Evolutionary conservation across 2,888 invertebrate genomes (phyloP).

Genomic region (Temnothorax rugatulus): DNA sequence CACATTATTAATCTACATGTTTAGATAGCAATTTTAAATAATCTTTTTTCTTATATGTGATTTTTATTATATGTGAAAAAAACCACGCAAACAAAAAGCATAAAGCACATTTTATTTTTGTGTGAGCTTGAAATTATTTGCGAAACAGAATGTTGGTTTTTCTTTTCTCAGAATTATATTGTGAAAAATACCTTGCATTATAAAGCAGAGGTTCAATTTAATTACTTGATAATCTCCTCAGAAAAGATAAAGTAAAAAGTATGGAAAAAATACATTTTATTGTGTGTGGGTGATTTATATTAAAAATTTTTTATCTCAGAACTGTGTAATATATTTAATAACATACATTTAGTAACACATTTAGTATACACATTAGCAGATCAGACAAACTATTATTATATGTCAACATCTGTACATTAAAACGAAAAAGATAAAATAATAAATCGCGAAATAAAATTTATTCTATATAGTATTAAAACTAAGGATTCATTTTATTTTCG

Average conservation of each 20-base stretch:
- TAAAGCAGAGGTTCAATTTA: neutral
- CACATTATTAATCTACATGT: neutral
- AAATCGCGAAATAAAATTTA: neutral
- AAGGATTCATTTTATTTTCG: neutral
- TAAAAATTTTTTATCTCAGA: neutral
- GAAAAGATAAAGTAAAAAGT: neutral
- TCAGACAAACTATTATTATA: neutral
- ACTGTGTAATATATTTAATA: neutral
- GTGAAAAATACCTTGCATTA: neutral
- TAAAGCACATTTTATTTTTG: neutral
- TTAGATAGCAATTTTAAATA: neutral
- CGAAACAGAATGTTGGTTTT: neutral
- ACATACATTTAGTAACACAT: neutral
- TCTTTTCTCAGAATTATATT: conserved; percentile 2
- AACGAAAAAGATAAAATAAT: neutral
- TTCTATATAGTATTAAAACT: neutral
- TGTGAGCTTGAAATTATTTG: neutral
- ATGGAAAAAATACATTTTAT: neutral
- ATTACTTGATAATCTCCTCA: neutral
- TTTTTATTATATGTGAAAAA: neutral
- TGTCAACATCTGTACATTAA: neutral
- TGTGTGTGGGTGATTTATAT: neutral
- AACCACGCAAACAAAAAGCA: conserved; percentile 20
- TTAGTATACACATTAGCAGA: too few species aligned
- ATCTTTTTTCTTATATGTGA: neutral